These are phyloP conservation scores for Megaustenia siamemsis DNA, from an alignment of 2,888 invertebrate genomes.

Conservation along the genomic window DNA sequence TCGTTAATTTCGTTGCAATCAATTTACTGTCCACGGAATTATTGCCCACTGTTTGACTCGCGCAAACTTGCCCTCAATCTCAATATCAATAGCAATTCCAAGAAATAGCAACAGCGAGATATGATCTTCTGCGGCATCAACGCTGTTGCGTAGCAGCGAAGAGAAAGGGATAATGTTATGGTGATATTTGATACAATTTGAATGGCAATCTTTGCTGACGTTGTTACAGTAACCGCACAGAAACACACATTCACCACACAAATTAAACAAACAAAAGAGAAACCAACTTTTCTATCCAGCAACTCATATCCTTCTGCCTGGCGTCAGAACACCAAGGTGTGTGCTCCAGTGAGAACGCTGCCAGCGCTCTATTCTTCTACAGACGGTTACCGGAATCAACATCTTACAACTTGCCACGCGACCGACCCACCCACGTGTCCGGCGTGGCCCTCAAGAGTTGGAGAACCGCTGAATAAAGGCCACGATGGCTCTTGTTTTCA, in stretches of 20 bases:
- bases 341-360: not conserved
- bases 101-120: no score
- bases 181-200: no score
- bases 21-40: no score
- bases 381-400: conserved; percentile 33
- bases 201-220: not conserved
- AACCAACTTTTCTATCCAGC: not conserved
- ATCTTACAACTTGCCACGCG: conserved; percentile 36
- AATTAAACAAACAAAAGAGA: not conserved
- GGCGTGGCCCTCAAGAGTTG: not conserved
- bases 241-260: not conserved
- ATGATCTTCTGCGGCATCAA: no score
- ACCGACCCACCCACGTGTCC: conserved; percentile 30
- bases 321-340: not conserved
- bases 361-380: conserved; percentile 19
- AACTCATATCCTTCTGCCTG: not conserved
- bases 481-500: conserved; percentile 32
- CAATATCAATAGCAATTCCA: no score
- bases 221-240: not conserved
- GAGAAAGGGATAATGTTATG: no score
- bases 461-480: conserved; percentile 3
- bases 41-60: no score
- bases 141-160: not conserved
- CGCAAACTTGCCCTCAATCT: no score
- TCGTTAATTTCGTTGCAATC: no score